phyloP scores from a whole-genome alignment of 2,113 vertebrate genomes.

The Perca fluviatilis region DNA sequence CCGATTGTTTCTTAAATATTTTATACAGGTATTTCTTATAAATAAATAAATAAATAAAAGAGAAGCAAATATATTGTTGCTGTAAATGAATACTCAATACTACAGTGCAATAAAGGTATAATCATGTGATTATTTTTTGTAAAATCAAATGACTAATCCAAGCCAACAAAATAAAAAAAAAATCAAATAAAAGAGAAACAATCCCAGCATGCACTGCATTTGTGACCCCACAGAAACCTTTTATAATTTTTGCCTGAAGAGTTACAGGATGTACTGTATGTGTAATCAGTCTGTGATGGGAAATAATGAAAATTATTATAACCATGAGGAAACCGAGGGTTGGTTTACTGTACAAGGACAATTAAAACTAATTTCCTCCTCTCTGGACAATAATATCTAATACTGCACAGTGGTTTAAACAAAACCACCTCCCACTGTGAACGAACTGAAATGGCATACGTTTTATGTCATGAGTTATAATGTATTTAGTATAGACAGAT shows the following conservation, averaged over 20 bases:
- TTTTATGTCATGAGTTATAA: not conserved
- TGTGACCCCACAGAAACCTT: not conserved
- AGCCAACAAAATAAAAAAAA: not conserved
- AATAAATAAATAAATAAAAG: too few relatives aligned
- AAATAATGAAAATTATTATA: not conserved
- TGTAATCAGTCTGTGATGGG: conserved; percentile 14
- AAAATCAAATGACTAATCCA: not conserved
- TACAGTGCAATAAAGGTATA: not conserved
- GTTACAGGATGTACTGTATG: conserved; percentile 6
- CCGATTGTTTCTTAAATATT: not conserved
- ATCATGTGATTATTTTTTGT: not conserved
- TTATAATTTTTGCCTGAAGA: conserved; percentile 16
- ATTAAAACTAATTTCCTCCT: conserved; percentile 9
- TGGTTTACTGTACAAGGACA: conserved; percentile 9
- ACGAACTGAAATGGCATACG: not conserved
- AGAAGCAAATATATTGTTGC: not conserved
- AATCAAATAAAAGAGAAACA: not conserved
- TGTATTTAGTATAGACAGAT: not conserved
- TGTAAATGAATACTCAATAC: not conserved
- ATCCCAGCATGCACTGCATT: conserved; percentile 16
- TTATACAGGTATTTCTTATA: not conserved
- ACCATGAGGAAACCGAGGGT: not conserved
- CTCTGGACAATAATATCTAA: conserved; percentile 1
- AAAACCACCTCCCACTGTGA: conserved; percentile 13
- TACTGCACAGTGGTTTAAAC: not conserved